Evolutionary conservation across 2,797 vertebrate genomes (phyloP), one percentile per base, ranked within the genome.

Genomic region (Channallabes apus): DNA sequence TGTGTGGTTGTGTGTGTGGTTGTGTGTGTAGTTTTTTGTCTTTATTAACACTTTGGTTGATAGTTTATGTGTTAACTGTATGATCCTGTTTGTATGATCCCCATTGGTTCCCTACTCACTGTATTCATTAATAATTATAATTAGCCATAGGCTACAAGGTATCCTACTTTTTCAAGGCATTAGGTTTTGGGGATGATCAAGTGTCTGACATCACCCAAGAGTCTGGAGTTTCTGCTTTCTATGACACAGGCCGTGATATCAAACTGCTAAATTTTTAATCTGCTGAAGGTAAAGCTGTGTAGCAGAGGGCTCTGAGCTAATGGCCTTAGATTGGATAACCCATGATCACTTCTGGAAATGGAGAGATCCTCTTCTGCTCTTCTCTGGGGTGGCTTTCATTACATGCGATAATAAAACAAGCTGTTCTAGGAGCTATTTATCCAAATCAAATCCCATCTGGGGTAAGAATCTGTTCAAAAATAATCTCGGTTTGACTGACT

Each of bases 251-350:
- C 86, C 84, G 73, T 87, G 88, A 90, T 89, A 90, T 91, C 88
- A 90, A 90, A 86, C 89, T 92, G 86, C 54, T 93, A 89, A 92
- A 94, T 93, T 91, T 93, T 94, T 93, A 91, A 94, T 93, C 87
- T 88, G 87, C 88, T 88, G 89, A 92, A 91, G 90, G 90, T 88
- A 88, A 88, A 91, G 86, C 82, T 3, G 0, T 89, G 89, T 89
- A 89, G 85, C 85, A 83, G 78, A 86, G 81, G 84, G 67, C 68
- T 67, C 75, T 80, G 79, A 89, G 69, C 90, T 92, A 91, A 92
- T 92, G 90, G 92, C 90, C 86, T 78, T 58, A 82, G 92, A 92
- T 92, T 90, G 88, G 90, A 89, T 93, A 91, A 92, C 90, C 85
- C 46, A 58, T 84, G 82, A 84, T 85, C 87, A 65, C 83, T 89